Percentiles rank a stretch among this genome's conserved stretches.
Evolutionary conservation across 2,113 vertebrate species (phyloP).

Genomic region (Strigops habroptila): DNA sequence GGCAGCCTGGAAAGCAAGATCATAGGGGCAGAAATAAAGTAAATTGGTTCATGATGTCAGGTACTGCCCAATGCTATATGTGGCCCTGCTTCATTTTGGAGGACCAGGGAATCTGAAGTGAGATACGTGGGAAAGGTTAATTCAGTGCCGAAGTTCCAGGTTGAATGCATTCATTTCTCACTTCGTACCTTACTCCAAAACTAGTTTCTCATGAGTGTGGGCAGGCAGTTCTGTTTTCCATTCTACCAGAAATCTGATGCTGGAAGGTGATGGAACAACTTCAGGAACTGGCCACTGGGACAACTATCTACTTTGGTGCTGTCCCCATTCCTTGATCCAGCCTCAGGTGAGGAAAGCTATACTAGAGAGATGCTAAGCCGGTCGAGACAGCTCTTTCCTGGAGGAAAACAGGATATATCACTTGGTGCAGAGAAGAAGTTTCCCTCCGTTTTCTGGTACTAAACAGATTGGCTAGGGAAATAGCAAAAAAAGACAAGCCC

Average conservation of each 20-base stretch:
- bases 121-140: neutral
- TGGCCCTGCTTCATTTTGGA: neutral
- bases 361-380: neutral
- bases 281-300: neutral
- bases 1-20: neutral
- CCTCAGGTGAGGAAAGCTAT: neutral
- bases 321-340: neutral
- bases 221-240: neutral
- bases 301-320: neutral
- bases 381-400: neutral
- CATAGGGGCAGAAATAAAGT: neutral
- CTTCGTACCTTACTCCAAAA: neutral
- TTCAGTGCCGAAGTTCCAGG: neutral
- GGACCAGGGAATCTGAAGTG: neutral
- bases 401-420: neutral
- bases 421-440: neutral
- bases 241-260: neutral
- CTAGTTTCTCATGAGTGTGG: neutral
- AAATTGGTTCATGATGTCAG: neutral
- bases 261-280: neutral
- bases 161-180: neutral
- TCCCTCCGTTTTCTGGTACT: neutral
- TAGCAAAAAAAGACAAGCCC: rapidly evolving
- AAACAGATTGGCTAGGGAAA: neutral
- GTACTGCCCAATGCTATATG: neutral